phyloP scores from a whole-genome alignment of 1,140 invertebrate species.

The Cyclina sinensis region DNA sequence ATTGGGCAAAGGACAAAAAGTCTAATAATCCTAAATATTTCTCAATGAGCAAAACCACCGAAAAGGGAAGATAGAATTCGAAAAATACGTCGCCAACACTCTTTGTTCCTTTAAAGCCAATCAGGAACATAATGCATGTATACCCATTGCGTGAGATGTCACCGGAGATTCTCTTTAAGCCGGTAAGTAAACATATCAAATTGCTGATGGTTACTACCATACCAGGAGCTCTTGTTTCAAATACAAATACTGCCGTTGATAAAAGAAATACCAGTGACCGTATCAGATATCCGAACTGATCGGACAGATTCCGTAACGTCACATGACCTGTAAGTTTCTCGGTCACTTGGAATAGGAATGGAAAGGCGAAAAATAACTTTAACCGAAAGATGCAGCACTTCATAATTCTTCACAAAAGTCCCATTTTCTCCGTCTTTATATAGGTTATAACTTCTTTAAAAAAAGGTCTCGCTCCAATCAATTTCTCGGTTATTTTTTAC shows the following conservation, averaged over 20 bases:
- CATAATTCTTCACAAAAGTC: no score
- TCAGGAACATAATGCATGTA: not conserved
- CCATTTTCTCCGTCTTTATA: no score
- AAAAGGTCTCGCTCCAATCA: no score
- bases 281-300: not conserved
- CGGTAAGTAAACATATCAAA: slow-evolving; percentile 20
- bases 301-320: not conserved
- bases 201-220: not conserved
- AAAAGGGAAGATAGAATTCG: not conserved
- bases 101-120: not conserved
- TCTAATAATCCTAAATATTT: no score
- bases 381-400: no score
- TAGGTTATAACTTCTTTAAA: no score
- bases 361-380: no score
- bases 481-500: no score
- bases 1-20: no score
- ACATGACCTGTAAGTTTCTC: not conserved
- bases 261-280: not conserved
- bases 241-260: not conserved
- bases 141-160: slow-evolving; percentile 15
- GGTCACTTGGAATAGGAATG: no score
- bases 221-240: not conserved
- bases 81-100: not conserved
- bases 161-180: not conserved
- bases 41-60: no score